Conservation (phyloP, 2,888 invertebrate genomes). For the Sisyra terminalis region DNA sequence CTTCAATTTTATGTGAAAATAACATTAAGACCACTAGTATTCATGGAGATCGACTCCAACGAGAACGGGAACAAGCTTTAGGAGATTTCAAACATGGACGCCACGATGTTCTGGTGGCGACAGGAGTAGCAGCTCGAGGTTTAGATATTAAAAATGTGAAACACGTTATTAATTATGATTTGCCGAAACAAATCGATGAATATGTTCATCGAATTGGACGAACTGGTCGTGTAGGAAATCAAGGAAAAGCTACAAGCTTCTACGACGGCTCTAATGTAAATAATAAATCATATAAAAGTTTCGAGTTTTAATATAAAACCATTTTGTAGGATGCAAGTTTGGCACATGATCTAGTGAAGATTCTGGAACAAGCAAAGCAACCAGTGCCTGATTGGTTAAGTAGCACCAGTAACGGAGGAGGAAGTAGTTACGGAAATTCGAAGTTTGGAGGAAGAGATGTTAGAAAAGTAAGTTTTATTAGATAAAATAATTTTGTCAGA, state of each 20-base stretch:
- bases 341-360: slow-evolving; percentile 47
- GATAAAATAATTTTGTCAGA: no score
- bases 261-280: slow-evolving; percentile 37
- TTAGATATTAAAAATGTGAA: slow-evolving; percentile 78
- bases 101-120: slow-evolving; percentile 76
- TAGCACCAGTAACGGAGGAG: slow-evolving; percentile 18
- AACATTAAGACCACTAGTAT: slow-evolving; percentile 54
- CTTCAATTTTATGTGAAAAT: slow-evolving; percentile 63
- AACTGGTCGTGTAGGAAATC: slow-evolving; percentile 85
- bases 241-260: slow-evolving; percentile 77
- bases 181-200: slow-evolving; percentile 80
- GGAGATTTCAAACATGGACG: slow-evolving; percentile 62
- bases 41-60: slow-evolving; percentile 55
- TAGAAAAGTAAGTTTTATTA: slow-evolving; percentile 40
- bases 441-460: slow-evolving; percentile 59
- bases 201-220: slow-evolving; percentile 92
- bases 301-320: not conserved
- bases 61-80: slow-evolving; percentile 57
- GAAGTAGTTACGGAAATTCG: slow-evolving; percentile 28
- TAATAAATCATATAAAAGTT: slow-evolving; percentile 4
- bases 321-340: slow-evolving; percentile 35
- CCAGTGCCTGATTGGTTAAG: slow-evolving; percentile 59
- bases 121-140: slow-evolving; percentile 88
- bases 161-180: slow-evolving; percentile 84
- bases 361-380: slow-evolving; percentile 64